phyloP scores from a whole-genome alignment of 2,888 invertebrate species.

The Heliconius hortense region DNA sequence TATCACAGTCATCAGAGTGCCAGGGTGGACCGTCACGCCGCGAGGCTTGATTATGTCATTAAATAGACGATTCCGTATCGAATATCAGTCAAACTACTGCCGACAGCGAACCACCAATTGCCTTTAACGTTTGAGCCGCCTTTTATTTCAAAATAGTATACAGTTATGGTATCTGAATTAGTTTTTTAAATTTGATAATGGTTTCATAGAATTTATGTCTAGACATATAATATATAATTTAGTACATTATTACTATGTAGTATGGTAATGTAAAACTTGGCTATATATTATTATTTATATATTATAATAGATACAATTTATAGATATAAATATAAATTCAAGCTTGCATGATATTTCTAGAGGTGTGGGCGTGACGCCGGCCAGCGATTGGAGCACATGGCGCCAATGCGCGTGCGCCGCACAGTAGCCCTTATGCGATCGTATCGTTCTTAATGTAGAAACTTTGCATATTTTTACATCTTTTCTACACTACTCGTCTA shows the following conservation, averaged over 20 bases:
- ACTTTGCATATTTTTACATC: constrained; percentile 25
- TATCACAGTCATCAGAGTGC: constrained; percentile 62
- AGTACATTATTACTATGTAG: not conserved
- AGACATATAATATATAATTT: not conserved
- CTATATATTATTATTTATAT: no score
- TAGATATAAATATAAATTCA: constrained; percentile 21
- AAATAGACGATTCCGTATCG: constrained; percentile 56
- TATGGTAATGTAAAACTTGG: not conserved
- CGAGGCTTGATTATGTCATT: constrained; percentile 74
- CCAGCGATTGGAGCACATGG: constrained; percentile 69
- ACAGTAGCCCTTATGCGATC: constrained; percentile 63
- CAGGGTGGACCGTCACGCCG: constrained; percentile 52
- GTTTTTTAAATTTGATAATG: not conserved
- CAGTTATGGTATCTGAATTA: not conserved
- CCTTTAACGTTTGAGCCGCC: constrained; percentile 30
- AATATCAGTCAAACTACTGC: constrained; percentile 61
- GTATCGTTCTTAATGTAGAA: constrained; percentile 35
- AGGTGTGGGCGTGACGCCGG: constrained; percentile 66
- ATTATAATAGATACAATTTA: not conserved
- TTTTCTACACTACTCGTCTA: not conserved
- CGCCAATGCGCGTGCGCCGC: constrained; percentile 78
- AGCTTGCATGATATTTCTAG: constrained; percentile 42
- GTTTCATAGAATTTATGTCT: not conserved
- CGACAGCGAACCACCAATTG: constrained; percentile 54
- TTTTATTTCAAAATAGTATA: constrained; percentile 14